Conservation (phyloP, 2,888 invertebrate genomes). For the Cheilosia soror region DNA sequence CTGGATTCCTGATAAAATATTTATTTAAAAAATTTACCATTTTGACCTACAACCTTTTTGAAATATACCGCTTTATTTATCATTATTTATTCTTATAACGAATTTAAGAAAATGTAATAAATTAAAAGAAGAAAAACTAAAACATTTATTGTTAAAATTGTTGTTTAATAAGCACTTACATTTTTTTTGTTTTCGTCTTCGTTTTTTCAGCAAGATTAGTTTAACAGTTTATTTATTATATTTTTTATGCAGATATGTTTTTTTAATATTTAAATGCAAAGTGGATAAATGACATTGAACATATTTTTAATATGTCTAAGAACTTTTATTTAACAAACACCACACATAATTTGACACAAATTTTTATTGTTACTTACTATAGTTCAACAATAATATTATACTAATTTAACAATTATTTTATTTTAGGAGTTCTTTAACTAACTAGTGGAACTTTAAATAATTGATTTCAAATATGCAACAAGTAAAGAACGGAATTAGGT, state of each 20-base stretch:
- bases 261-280: background rate
- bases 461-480: slow-evolving; percentile 31
- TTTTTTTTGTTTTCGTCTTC: background rate
- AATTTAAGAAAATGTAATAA: background rate
- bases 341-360: slow-evolving; percentile 18
- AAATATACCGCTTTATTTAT: background rate
- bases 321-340: slow-evolving; percentile 3
- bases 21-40: no score
- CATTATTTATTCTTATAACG: background rate
- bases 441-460: slow-evolving; percentile 9
- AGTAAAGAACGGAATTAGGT: slow-evolving; percentile 17
- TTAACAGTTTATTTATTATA: background rate
- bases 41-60: background rate
- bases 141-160: background rate
- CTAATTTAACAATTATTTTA: slow-evolving; percentile 3
- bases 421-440: background rate
- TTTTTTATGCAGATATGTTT: background rate
- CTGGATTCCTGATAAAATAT: no score
- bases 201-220: background rate
- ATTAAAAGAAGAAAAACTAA: background rate
- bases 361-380: background rate
- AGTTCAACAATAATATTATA: slow-evolving; percentile 3
- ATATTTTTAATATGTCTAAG: background rate
- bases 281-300: background rate
- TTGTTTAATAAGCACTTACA: background rate